Evolutionary conservation across 2,113 vertebrate genomes (phyloP).

Genomic region (Nannospalax galili): DNA sequence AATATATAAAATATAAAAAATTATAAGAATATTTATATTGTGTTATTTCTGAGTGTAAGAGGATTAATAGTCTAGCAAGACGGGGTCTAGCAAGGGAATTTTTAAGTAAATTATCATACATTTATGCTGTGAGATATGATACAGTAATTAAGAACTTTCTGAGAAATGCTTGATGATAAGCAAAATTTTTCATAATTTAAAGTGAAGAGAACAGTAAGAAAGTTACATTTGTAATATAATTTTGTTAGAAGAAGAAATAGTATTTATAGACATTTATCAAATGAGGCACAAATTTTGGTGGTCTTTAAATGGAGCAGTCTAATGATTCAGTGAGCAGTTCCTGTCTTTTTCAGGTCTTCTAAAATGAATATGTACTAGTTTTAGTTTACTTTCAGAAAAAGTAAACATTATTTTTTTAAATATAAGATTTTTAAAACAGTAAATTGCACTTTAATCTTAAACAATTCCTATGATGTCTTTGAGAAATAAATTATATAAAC

Average conservation of each 20-base stretch:
- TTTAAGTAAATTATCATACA: constrained; percentile 6
- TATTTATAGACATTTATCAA: neutral
- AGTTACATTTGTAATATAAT: neutral
- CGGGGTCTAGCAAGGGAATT: constrained; percentile 8
- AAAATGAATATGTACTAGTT: neutral
- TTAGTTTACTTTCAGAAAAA: constrained; percentile 27
- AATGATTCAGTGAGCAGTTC: neutral
- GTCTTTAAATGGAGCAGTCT: neutral
- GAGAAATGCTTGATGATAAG: neutral
- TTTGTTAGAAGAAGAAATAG: neutral
- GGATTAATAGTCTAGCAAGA: neutral
- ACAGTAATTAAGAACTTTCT: constrained; percentile 2
- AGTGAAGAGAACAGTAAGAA: neutral
- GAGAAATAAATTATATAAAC: neutral
- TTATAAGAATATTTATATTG: neutral
- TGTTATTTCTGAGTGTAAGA: neutral
- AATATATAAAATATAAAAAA: constrained; percentile 9
- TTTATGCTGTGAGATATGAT: neutral
- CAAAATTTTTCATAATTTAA: constrained; percentile 4
- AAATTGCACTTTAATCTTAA: constrained; percentile 33
- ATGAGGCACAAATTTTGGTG: constrained; percentile 3
- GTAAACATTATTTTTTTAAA: neutral
- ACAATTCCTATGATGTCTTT: neutral
- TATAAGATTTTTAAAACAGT: neutral
- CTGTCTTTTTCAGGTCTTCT: neutral